Conservation (phyloP, 2,888 invertebrate genomes). For the Laothoe populi region DNA sequence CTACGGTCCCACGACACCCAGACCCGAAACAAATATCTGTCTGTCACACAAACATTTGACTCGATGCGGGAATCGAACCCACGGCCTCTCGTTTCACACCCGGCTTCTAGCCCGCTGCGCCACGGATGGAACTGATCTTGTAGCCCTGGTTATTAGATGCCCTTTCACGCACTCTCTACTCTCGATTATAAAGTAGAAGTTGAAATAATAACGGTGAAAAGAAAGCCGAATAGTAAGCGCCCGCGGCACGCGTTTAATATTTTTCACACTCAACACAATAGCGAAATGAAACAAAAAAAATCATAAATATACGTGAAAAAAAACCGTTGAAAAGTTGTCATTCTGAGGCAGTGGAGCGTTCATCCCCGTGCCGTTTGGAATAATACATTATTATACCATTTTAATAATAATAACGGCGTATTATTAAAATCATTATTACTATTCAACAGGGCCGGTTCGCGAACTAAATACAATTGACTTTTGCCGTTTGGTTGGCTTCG, state of each 20-base stretch:
- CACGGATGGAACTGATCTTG: too few species aligned
- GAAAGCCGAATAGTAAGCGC: background rate
- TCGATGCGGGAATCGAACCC: too few species aligned
- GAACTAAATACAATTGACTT: constrained; percentile 78
- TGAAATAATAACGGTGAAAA: background rate
- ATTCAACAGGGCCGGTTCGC: constrained; percentile 56
- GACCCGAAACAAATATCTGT: too few species aligned
- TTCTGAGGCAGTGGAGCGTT: constrained; percentile 77
- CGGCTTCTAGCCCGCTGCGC: too few species aligned
- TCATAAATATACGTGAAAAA: constrained; percentile 47
- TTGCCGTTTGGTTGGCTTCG: constrained; percentile 77
- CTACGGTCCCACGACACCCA: too few species aligned
- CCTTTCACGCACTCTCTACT: too few species aligned
- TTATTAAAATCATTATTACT: constrained; percentile 72
- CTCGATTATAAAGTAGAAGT: background rate
- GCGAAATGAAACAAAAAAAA: constrained; percentile 27
- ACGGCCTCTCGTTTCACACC: too few species aligned
- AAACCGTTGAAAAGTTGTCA: constrained; percentile 72
- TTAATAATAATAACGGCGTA: constrained; percentile 73
- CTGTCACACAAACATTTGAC: too few species aligned
- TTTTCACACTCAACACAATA: constrained; percentile 23
- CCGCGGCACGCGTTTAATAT: constrained; percentile 15
- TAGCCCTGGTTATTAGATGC: too few species aligned
- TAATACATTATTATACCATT: constrained; percentile 66
- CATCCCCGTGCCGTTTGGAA: constrained; percentile 73